phyloP scores from a whole-genome alignment of 2,888 invertebrate genomes.

The Himalopsyche anomala region DNA sequence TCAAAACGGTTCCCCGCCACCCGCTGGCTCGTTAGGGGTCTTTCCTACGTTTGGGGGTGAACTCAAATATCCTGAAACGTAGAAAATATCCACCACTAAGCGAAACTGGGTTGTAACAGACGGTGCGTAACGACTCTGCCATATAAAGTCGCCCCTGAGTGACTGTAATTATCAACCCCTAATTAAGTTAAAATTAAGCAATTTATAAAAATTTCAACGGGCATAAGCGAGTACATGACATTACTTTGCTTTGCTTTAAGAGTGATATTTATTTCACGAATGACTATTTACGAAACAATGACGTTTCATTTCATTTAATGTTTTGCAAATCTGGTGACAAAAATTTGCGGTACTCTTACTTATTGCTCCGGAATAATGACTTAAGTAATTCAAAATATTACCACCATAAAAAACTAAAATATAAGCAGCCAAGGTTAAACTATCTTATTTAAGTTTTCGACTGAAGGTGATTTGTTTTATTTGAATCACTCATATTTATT shows the following conservation, averaged over 20 bases:
- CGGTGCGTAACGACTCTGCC: conserved; percentile 26
- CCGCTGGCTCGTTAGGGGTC: conserved; percentile 24
- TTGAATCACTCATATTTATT: too few species aligned
- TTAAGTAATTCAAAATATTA: too few species aligned
- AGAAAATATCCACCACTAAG: conserved; percentile 42
- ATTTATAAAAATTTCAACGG: conserved; percentile 36
- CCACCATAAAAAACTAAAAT: too few species aligned
- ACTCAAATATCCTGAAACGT: conserved; percentile 13
- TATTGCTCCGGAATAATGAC: too few species aligned
- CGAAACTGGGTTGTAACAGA: conserved; percentile 30
- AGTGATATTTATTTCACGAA: too few species aligned
- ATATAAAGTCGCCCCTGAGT: conserved; percentile 42
- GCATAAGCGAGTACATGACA: neutral
- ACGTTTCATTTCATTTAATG: too few species aligned
- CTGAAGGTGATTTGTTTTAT: too few species aligned
- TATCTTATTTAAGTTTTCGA: too few species aligned
- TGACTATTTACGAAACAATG: too few species aligned
- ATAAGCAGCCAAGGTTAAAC: too few species aligned
- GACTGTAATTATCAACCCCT: conserved; percentile 43
- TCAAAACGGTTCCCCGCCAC: conserved; percentile 32
- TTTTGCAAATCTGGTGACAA: too few species aligned
- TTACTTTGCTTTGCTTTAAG: neutral
- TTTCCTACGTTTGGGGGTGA: neutral
- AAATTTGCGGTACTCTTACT: too few species aligned
- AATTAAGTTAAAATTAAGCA: conserved; percentile 40